Percentiles rank a stretch among this genome's conserved stretches.
Evolutionary conservation across 1,140 invertebrate genomes (phyloP).

Genomic region (Dufourea novaeangliae): DNA sequence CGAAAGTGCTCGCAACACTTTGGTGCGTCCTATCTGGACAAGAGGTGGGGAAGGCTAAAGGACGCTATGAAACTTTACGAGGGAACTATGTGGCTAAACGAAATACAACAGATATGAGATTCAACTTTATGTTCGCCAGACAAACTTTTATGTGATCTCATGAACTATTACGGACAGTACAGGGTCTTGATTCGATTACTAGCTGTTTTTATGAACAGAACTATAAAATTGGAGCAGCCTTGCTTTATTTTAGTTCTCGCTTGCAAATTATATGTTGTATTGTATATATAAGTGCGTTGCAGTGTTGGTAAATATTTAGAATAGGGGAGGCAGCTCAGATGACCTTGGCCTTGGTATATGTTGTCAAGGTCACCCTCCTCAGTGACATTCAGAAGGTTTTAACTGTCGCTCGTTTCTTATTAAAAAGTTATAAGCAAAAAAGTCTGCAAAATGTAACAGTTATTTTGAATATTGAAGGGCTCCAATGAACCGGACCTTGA

Average conservation of each 20-base stretch:
- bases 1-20: slow-evolving; percentile 62
- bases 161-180: not conserved
- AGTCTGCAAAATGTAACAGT: too few relatives aligned
- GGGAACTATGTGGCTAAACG: slow-evolving; percentile 55
- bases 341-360: too few relatives aligned
- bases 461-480: too few relatives aligned
- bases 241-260: not conserved
- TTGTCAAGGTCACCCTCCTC: too few relatives aligned
- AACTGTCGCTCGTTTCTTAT: too few relatives aligned
- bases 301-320: too few relatives aligned
- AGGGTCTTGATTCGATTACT: not conserved
- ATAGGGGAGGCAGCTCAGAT: too few relatives aligned
- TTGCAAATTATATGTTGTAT: too few relatives aligned
- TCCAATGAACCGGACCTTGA: too few relatives aligned
- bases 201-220: not conserved
- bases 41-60: slow-evolving; percentile 15
- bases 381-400: too few relatives aligned
- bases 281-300: too few relatives aligned
- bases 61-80: slow-evolving; percentile 63
- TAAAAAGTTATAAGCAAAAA: too few relatives aligned
- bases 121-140: slow-evolving; percentile 43
- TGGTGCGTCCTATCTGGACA: slow-evolving; percentile 43
- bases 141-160: not conserved
- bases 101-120: slow-evolving; percentile 53
- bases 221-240: not conserved